Percentiles rank a stretch among this genome's conserved stretches.
Conservation (phyloP, 2,113 vertebrate species). For the Pelusios castaneus region DNA sequence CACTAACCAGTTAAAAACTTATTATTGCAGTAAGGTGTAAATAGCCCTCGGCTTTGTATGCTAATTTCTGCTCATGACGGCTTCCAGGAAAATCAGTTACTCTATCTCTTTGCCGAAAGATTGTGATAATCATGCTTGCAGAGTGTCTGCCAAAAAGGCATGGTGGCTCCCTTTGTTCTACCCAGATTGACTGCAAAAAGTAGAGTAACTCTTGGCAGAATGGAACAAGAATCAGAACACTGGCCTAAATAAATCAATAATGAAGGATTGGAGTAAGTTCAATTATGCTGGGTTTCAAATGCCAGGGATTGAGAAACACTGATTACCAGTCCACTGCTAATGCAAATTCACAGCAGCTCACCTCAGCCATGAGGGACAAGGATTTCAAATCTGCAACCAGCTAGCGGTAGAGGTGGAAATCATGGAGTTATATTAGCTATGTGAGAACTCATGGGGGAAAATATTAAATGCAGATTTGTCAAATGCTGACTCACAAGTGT, state of each 20-base stretch:
- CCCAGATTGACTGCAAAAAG: neutral
- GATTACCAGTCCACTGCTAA: neutral
- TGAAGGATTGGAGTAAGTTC: neutral
- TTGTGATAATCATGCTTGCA: neutral
- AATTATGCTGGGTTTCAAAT: neutral
- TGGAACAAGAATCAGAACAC: neutral
- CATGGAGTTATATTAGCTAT: neutral
- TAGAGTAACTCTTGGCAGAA: neutral
- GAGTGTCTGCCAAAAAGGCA: neutral
- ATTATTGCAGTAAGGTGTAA: neutral
- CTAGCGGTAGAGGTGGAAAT: neutral
- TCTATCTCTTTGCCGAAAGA: neutral
- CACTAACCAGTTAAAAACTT: neutral
- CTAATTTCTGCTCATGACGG: neutral
- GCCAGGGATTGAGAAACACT: neutral
- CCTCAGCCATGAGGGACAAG: neutral
- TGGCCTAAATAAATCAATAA: neutral
- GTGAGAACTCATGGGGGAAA: neutral
- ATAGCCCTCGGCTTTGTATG: neutral
- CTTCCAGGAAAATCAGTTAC: slow-evolving; percentile 1
- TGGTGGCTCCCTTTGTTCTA: neutral
- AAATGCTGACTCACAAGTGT: neutral
- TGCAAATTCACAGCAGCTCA: neutral
- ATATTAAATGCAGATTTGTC: neutral
- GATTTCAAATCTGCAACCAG: neutral